Percentiles rank a stretch among this genome's conserved stretches.
Evolutionary conservation across 1,140 invertebrate genomes (phyloP).

Genomic region (Sipha flava): DNA sequence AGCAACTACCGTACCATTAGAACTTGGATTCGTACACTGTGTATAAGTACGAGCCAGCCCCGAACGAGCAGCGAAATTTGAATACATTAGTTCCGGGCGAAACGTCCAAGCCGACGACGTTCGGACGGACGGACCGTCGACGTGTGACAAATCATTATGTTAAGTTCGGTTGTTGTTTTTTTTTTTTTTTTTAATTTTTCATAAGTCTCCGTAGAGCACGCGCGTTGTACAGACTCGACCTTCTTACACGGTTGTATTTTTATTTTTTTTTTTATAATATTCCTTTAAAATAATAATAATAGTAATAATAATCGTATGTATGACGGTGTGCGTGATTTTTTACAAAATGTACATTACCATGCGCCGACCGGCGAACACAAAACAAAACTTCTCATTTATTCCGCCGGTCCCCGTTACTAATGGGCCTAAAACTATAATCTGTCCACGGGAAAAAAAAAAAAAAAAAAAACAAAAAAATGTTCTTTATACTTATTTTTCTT

Average conservation of each 20-base stretch:
- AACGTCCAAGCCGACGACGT: conserved; percentile 9
- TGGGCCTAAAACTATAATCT: conserved; percentile 22
- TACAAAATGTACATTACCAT: conserved; percentile 30
- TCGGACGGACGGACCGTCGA: background rate
- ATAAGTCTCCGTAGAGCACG: background rate
- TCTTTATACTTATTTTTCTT: background rate
- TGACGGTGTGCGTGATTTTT: conserved; percentile 30
- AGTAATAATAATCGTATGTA: conserved; percentile 28
- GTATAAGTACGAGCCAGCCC: too few species aligned
- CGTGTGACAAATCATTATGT: conserved; percentile 30
- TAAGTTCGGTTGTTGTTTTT: background rate
- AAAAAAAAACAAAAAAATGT: background rate
- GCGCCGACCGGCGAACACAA: conserved; percentile 4
- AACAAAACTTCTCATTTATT: conserved; percentile 31
- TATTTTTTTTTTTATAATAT: conserved; percentile 6
- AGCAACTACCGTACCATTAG: background rate
- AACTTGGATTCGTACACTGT: background rate
- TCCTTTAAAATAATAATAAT: conserved; percentile 12
- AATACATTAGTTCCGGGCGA: conserved; percentile 25
- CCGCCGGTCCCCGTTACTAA: conserved; percentile 24
- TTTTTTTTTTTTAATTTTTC: conserved; percentile 13
- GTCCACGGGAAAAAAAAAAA: background rate
- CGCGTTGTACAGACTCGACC: background rate
- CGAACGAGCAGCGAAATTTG: background rate
- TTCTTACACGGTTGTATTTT: conserved; percentile 20